Evolutionary conservation across 2,113 vertebrate genomes (phyloP).

Genomic region (Pseudorasbora parva): DNA sequence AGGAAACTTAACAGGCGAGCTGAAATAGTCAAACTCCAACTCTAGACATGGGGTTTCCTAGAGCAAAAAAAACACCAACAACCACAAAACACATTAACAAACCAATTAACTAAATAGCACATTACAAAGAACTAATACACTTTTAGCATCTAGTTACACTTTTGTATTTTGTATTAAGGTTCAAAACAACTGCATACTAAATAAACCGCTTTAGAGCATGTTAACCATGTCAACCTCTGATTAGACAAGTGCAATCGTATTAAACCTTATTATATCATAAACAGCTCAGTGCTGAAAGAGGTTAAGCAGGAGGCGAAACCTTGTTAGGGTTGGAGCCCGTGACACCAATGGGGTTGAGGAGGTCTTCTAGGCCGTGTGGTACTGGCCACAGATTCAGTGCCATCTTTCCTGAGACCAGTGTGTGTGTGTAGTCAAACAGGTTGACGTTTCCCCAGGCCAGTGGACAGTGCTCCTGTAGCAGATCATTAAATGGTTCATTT

Average conservation of each 20-base stretch:
- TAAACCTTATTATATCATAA: conserved; percentile 31
- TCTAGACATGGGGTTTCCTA: conserved; percentile 98
- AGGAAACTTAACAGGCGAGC: conserved; percentile 92
- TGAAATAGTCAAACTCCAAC: conserved; percentile 97
- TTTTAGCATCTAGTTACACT: neutral
- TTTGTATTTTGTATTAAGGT: neutral
- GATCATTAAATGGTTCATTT: neutral
- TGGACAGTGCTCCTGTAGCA: conserved; percentile 91
- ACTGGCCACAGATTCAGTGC: conserved; percentile 98
- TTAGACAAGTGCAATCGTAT: conserved; percentile 8
- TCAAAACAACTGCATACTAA: neutral
- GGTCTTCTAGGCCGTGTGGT: conserved; percentile 95
- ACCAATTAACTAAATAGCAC: conserved; percentile 1
- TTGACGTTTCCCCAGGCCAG: conserved; percentile 98
- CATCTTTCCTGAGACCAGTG: conserved; percentile 96
- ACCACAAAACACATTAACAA: neutral
- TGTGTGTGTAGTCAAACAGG: conserved; percentile 97
- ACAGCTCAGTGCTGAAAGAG: conserved; percentile 2
- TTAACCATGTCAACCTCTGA: conserved; percentile 20
- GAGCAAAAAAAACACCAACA: conserved; percentile 31
- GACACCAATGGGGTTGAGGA: conserved; percentile 96
- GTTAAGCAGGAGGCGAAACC: conserved; percentile 68
- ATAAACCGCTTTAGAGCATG: neutral
- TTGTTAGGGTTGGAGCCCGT: conserved; percentile 98
- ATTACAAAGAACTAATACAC: neutral